Percentiles rank a stretch among this genome's conserved stretches.
These are phyloP conservation scores for Tolmerus cingulatus DNA, from an alignment of 2,888 invertebrate species.

Conservation along the genomic window DNA sequence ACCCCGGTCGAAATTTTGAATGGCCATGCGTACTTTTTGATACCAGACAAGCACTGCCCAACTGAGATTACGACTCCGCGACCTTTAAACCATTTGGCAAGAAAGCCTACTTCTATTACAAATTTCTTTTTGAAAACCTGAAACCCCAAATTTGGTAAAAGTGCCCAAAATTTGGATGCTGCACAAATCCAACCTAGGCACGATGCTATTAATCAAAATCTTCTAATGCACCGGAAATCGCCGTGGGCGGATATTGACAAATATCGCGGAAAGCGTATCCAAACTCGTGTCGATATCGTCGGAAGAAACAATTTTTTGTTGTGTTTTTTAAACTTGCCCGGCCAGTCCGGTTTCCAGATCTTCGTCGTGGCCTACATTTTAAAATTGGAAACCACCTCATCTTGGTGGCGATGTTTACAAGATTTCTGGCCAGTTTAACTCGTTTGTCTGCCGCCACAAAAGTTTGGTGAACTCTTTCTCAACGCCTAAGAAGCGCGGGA, in stretches of 20 bases:
- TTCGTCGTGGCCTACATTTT: conserved; percentile 4
- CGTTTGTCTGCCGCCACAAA: not conserved
- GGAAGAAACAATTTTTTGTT: not conserved
- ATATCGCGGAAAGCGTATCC: not conserved
- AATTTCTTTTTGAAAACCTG: not conserved
- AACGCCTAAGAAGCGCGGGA: not conserved
- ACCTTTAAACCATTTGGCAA: not conserved
- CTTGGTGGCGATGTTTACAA: not conserved
- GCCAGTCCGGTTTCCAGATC: not conserved
- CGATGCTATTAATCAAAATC: not conserved
- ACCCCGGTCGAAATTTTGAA: not conserved
- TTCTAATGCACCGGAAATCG: not conserved
- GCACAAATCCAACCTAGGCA: not conserved
- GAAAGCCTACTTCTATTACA: not conserved
- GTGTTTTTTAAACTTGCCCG: not conserved
- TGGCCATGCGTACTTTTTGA: not conserved
- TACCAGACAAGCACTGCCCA: not conserved
- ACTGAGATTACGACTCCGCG: not conserved
- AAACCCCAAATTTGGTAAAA: not conserved
- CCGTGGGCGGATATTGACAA: not conserved
- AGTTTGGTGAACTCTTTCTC: conserved; percentile 31
- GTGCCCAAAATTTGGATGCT: not conserved
- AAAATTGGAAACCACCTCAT: not conserved
- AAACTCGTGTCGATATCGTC: not conserved
- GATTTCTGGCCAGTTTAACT: conserved; percentile 24